Conservation (phyloP, 2,113 vertebrate species). For the Lycocorax pyrrhopterus region DNA sequence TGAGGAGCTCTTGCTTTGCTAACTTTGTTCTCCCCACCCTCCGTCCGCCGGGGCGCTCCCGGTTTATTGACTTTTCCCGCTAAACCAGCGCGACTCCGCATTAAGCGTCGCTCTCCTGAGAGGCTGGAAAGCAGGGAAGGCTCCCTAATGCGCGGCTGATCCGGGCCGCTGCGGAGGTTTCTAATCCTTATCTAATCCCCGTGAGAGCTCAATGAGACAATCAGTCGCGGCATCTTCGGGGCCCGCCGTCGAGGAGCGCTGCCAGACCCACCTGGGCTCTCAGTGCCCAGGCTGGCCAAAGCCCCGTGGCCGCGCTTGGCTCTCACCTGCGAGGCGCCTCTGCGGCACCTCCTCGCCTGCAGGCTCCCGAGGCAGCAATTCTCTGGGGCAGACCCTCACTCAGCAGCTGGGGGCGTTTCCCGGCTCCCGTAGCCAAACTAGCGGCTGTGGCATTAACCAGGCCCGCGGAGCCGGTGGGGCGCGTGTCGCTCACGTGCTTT, state of each 20-base stretch:
- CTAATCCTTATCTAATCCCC: slow-evolving; percentile 67
- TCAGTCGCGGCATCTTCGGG: slow-evolving; percentile 35
- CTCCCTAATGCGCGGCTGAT: slow-evolving; percentile 31
- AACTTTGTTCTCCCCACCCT: background rate
- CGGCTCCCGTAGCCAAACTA: accelerated
- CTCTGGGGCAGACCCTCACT: background rate
- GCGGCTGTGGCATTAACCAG: background rate
- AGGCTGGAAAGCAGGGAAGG: background rate
- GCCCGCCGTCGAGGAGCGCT: slow-evolving; percentile 2
- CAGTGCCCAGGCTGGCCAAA: background rate
- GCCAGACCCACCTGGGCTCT: background rate
- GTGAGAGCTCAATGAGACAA: slow-evolving; percentile 59
- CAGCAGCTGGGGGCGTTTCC: background rate
- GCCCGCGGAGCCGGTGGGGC: background rate
- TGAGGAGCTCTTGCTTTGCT: background rate
- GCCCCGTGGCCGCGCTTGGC: background rate
- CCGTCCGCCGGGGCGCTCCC: background rate
- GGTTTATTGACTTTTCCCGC: too few species aligned
- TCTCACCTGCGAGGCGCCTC: background rate
- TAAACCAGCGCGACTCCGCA: background rate
- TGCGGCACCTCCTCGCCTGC: background rate
- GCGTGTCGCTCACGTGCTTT: background rate
- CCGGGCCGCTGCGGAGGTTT: slow-evolving; percentile 26
- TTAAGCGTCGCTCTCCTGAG: background rate
- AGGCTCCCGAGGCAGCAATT: background rate